Evolutionary conservation across 1,140 invertebrate species (phyloP), one percentile per base, ranked within the genome.

Genomic region (Bombus fervidus): DNA sequence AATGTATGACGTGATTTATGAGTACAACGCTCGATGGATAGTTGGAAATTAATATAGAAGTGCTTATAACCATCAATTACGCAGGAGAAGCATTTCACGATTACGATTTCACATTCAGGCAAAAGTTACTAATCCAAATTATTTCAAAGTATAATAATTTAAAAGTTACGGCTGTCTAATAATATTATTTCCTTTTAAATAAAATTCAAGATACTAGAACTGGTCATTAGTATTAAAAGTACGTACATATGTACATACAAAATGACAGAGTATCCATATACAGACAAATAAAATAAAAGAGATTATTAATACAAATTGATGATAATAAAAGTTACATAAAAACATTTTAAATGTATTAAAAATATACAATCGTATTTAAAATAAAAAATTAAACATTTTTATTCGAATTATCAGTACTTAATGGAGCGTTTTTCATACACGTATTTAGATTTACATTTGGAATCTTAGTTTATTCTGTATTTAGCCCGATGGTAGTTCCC

Each of bases 1-100:
- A 53, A 53, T 59, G 5, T 6, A 59, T 12, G 31, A 59, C 74
- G 41, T 76, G 53, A 76, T 76, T 76, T 76, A 76, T 53, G 74
- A 76, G 47, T 10, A 22, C 74, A 12, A 10, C 25, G 53, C 25
- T 37, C 34, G 74, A 76, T 76, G 53, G 43, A 59, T 37, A n/a
- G 31, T 57, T 28, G 53, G 57, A 37, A 76, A 25, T 53, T 39
- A 37, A 59, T 8, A 5, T 53, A 15, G 53, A 12, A 59, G 9
- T 15, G 12, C 53, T 22, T 3, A 12, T 22, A 28, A 59, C 12
- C 74, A 76, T 76, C 59, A 76, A 76, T 76, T 76, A 59, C 43
- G 31, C 28, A 6, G 31, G n/a, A 28, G 22, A 34, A 39, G 31
- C 22, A 28, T 22, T 47, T 31, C 6, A 31, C 72, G 28, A 74